Percentiles rank a stretch among this genome's conserved stretches.
phyloP scores from a whole-genome alignment of 1,140 invertebrate genomes.

The Euschistus heros region DNA sequence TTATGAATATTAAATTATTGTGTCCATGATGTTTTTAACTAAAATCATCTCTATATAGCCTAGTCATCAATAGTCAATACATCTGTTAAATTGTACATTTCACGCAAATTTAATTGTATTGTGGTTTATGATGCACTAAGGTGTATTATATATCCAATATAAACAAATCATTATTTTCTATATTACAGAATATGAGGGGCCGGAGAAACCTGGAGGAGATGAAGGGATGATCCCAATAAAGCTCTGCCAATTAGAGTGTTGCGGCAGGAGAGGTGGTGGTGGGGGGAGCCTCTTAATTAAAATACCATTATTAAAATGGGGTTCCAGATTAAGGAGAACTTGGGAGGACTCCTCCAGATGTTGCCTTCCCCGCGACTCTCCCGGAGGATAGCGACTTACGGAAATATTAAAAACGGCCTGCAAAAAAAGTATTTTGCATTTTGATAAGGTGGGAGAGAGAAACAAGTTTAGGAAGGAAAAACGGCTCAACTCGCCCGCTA shows the following conservation, averaged over 20 bases:
- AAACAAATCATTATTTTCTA: too few species aligned
- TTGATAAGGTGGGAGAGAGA: constrained; percentile 27
- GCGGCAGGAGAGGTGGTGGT: constrained; percentile 15
- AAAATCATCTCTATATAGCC: too few species aligned
- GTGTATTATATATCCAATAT: too few species aligned
- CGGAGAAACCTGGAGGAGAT: constrained; percentile 5
- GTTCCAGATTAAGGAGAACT: constrained; percentile 21
- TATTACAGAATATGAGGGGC: too few species aligned
- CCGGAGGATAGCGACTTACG: constrained; percentile 7
- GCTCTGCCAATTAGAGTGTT: constrained; percentile 24
- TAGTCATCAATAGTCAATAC: too few species aligned
- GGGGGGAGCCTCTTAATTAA: constrained; percentile 25
- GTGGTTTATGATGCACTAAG: too few species aligned
- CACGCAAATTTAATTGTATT: too few species aligned
- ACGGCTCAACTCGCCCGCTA: constrained; percentile 24
- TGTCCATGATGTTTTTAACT: too few species aligned
- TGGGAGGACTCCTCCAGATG: constrained; percentile 15
- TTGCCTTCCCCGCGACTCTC: neutral
- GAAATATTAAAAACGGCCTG: constrained; percentile 27
- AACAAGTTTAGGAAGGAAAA: constrained; percentile 25
- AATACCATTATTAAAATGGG: constrained; percentile 29
- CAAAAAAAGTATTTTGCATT: constrained; percentile 27
- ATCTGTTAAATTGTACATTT: too few species aligned
- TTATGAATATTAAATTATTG: too few species aligned
- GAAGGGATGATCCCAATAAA: constrained; percentile 26